Base-by-base conservation (phyloP, 2,113 vertebrate genomes). In the Ciconia maguari region DNA sequence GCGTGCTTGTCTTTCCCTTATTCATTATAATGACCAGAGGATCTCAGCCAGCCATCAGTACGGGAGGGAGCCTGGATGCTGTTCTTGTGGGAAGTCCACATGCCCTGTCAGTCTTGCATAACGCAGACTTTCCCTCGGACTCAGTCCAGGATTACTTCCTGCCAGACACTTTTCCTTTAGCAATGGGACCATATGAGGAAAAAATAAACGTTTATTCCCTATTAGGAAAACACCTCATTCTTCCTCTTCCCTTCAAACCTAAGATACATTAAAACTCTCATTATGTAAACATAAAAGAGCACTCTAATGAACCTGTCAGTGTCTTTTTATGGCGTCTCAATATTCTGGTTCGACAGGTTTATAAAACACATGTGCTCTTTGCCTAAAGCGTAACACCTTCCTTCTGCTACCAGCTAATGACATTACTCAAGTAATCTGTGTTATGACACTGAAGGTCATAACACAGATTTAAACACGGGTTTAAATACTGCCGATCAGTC, bases 401-500 rank as follows among this genome's bases (percentile, higher is more conserved):
- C n/a, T 62, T 74, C 75, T 95, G 46, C 18, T 42, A 80, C 46
- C 48, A 78, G 38, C 71, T 94, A 86, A 94, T 78, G 46, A 34
- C 66, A 48, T 77, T 61, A 46, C 18, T 82, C 79, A 66, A 93
- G 62, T 41, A 89, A 68, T 85, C 42, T 22, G 4, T 80, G 77
- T 54, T 89, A 79, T 62, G 70, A 64, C 49, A 65, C 41, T 70
- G 54, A 93, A 94, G 89, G 81, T 89, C 93, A 89, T 0, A 38
- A 38, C 38, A 38, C 38, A 38, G 38, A 38, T 38, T 38, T 38
- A 38, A 38, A 38, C 38, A 38, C 8, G 11, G 49, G 14, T 92
- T 92, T 89, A 91, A 89, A 95, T 69, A 81, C 58, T 76, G 66
- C 66, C 95, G 78, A 83, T 91, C 78, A 60, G 24, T 80, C 68